Evolutionary conservation across 1,140 invertebrate genomes (phyloP).

Genomic region (Nixonia krombeini): DNA sequence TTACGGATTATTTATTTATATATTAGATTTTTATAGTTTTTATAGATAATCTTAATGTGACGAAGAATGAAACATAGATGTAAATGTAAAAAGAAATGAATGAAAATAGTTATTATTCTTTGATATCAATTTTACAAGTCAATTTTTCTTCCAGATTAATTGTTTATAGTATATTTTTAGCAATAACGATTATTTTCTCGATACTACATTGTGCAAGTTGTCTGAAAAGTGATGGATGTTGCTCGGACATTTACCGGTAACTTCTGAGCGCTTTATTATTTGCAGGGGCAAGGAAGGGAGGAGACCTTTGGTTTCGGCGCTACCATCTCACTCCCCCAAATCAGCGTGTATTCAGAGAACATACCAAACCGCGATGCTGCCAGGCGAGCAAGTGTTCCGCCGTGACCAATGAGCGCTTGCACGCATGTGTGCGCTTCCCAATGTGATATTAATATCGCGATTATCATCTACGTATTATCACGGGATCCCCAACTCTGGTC

Average conservation of each 20-base stretch:
- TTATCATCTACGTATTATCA: conserved; percentile 72
- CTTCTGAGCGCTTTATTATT: conserved; percentile 23
- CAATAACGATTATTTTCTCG: background rate
- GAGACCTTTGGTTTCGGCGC: conserved; percentile 32
- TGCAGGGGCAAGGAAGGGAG: conserved; percentile 11
- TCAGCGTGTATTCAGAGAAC: conserved; percentile 66
- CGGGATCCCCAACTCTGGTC: conserved; percentile 34
- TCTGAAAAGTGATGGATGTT: conserved; percentile 36
- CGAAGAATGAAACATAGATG: too few species aligned
- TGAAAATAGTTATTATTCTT: too few species aligned
- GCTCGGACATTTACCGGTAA: conserved; percentile 19
- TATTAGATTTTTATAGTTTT: too few species aligned
- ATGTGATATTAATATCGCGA: conserved; percentile 73
- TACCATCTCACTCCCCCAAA: conserved; percentile 49
- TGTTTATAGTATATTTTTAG: too few species aligned
- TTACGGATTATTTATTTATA: too few species aligned
- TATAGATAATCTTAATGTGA: too few species aligned
- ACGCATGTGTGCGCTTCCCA: conserved; percentile 72
- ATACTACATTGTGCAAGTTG: background rate
- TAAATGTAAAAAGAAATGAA: too few species aligned
- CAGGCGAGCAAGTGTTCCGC: conserved; percentile 67
- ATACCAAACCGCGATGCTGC: conserved; percentile 52
- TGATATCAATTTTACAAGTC: too few species aligned
- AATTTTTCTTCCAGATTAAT: too few species aligned
- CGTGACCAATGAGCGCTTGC: conserved; percentile 69